Base-by-base conservation (phyloP, 2,888 invertebrate genomes). In the Brenthis hecate region DNA sequence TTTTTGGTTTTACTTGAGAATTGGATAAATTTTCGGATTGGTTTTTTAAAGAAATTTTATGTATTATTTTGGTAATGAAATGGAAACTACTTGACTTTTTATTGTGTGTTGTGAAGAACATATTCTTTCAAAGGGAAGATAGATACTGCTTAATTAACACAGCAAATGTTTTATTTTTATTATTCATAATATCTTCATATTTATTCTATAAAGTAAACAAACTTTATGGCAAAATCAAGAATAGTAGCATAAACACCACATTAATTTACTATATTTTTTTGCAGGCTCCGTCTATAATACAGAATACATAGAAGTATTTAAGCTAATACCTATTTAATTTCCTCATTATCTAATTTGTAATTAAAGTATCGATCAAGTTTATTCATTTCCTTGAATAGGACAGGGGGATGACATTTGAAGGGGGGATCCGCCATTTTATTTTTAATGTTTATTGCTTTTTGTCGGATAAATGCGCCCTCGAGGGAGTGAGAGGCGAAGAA, bases 361-460 rank as follows among this genome's bases (percentile, higher is more conserved):
- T 62, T 65, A 66, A 55, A 66, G 62, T 71, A 73, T 73, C 70
- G 71, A 71, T 70, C 51, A 65, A 64, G 43, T 69, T 66, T 55
- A 62, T 61, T 61, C 43, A 70, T 64, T 70, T 69, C 67, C 66
- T 68, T 56, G 16, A 53, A 64, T 51, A 57, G 61, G 67, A 70
- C 65, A 63, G 66, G 65, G 69, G 73, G 77, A 75, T 78, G 79
- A 78, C 78, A 80, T 80, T 78, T 76, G 77, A 66, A 75, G 85
- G 88, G 86, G 76, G 86, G 84, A 81, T 84, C 72, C 83, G 88
- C 86, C 89, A 88, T 90, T 90, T 91, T 91, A 87, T 89, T 89
- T 88, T 88, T 91, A 91, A 92, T 92, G 92, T 87, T 90, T 91
- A 89, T 91, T 87, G 82, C 88, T 84, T 89, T 87, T 88, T 87